Percentiles rank a stretch among this genome's conserved stretches.
phyloP scores from a whole-genome alignment of 1,140 invertebrate genomes.

The Macrostomum lignano region DNA sequence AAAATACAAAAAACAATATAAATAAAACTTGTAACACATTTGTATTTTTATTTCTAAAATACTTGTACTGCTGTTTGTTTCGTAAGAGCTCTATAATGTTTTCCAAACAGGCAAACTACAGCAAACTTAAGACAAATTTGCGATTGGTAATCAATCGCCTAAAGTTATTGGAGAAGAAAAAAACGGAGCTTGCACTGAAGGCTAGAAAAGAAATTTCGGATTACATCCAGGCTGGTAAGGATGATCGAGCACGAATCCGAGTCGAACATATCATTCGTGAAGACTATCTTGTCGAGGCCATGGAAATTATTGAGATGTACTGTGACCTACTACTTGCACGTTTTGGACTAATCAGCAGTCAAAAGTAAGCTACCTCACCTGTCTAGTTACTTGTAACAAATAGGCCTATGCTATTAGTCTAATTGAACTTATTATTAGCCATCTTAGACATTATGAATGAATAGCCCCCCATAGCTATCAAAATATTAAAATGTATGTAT shows the following conservation, averaged over 20 bases:
- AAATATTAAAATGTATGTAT: too few species aligned
- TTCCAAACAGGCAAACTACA: too few species aligned
- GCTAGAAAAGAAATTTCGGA: slow-evolving; percentile 86
- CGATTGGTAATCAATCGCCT: slow-evolving; percentile 62
- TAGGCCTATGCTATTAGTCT: neutral
- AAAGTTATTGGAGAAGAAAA: slow-evolving; percentile 87
- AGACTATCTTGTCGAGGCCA: slow-evolving; percentile 92
- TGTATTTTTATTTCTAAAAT: too few species aligned
- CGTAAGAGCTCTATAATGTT: too few species aligned
- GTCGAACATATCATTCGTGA: slow-evolving; percentile 95
- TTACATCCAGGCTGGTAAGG: slow-evolving; percentile 50
- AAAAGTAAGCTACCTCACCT: too few species aligned
- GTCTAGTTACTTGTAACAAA: slow-evolving; percentile 7
- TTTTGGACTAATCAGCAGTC: slow-evolving; percentile 82
- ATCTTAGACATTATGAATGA: too few species aligned
- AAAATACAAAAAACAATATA: too few species aligned
- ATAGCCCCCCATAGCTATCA: too few species aligned
- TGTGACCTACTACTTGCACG: slow-evolving; percentile 83
- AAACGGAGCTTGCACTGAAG: slow-evolving; percentile 76
- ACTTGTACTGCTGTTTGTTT: too few species aligned
- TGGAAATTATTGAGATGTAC: slow-evolving; percentile 97
- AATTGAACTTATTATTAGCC: too few species aligned
- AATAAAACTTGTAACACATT: too few species aligned
- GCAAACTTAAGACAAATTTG: slow-evolving; percentile 88
- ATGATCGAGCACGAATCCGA: slow-evolving; percentile 64